phyloP scores from a whole-genome alignment of 2,113 vertebrate genomes.

The Pterocles orientalis region DNA sequence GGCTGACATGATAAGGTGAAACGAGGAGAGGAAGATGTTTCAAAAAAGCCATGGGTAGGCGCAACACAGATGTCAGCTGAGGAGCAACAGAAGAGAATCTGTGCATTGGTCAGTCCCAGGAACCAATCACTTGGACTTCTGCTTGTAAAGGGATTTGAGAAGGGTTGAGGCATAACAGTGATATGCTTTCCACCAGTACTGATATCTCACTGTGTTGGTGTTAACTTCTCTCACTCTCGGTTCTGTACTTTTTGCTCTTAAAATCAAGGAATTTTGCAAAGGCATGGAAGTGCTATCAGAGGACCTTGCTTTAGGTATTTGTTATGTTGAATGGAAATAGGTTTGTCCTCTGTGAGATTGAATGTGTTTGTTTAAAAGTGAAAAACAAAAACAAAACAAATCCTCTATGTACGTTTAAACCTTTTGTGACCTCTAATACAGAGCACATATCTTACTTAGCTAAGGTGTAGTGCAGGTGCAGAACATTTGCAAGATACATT shows the following conservation, averaged over 20 bases:
- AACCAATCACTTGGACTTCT: background rate
- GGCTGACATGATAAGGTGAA: background rate
- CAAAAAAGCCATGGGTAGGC: background rate
- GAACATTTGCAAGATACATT: background rate
- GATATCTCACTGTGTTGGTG: background rate
- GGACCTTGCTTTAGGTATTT: background rate
- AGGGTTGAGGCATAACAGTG: background rate
- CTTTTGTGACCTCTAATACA: background rate
- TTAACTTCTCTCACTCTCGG: background rate
- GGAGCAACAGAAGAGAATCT: background rate
- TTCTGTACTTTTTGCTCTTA: background rate
- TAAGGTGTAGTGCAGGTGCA: background rate
- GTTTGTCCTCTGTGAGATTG: background rate
- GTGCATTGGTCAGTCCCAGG: background rate
- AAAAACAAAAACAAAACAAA: background rate
- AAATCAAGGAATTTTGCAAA: background rate
- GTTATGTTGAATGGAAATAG: background rate
- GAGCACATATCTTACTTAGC: background rate
- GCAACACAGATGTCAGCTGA: background rate
- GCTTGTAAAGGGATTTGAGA: background rate
- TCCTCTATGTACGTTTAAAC: background rate
- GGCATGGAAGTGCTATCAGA: background rate
- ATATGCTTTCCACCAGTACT: accelerated
- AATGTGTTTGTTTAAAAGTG: background rate
- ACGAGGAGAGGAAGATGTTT: background rate